Evolutionary conservation across 2,113 vertebrate genomes (phyloP).

Genomic region (Brienomyrus brachyistius): DNA sequence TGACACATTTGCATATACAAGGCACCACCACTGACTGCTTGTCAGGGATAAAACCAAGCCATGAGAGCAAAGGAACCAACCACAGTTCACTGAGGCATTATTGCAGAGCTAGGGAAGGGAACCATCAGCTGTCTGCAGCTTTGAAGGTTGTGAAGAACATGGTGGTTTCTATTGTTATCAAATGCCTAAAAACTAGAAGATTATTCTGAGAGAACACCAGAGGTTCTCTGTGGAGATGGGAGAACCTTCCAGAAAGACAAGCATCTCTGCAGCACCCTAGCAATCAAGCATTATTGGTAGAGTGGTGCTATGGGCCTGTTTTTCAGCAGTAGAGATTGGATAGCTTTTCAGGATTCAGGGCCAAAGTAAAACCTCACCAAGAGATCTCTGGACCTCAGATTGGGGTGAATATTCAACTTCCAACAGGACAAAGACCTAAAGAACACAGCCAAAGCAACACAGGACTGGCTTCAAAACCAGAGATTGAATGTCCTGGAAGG

Average conservation of each 20-base stretch:
- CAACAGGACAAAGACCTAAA: background rate
- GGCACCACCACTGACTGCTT: background rate
- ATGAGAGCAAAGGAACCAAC: background rate
- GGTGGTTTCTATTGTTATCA: background rate
- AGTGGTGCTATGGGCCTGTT: background rate
- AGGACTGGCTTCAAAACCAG: background rate
- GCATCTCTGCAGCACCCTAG: background rate
- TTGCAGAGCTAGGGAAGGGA: background rate
- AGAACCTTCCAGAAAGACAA: constrained; percentile 15
- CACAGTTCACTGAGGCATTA: background rate
- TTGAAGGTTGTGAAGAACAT: background rate
- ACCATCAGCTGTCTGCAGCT: background rate
- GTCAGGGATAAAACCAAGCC: background rate
- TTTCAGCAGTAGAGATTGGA: constrained; percentile 1
- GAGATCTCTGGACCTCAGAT: background rate
- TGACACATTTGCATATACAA: no score
- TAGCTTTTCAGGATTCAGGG: background rate
- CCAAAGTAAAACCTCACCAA: constrained; percentile 3
- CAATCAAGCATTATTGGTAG: constrained; percentile 1
- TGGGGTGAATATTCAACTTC: background rate
- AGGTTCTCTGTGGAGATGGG: background rate
- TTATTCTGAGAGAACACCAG: background rate
- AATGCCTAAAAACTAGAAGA: constrained; percentile 7
- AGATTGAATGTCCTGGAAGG: background rate
- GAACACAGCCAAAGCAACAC: background rate